These are phyloP conservation scores for Brachionichthys hirsutus DNA, from an alignment of 2,113 vertebrate genomes.

Conservation along the genomic window DNA sequence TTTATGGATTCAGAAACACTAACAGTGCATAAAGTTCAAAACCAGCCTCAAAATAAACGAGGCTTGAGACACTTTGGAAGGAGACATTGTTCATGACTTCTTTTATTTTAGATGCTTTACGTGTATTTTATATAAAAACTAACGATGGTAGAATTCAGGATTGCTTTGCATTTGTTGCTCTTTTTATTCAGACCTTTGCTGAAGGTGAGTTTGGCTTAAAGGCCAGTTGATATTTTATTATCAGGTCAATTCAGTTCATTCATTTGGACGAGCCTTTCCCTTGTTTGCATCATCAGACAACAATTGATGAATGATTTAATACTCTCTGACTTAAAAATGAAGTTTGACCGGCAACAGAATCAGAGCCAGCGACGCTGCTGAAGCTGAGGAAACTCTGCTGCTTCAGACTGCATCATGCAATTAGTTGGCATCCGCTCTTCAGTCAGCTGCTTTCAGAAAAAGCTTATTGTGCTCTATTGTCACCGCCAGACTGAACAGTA, in stretches of 20 bases:
- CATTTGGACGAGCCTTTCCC: neutral
- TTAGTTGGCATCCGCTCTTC: neutral
- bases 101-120: too few relatives aligned
- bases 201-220: too few relatives aligned
- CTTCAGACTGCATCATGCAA: conserved; percentile 23
- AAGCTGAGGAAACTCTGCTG: conserved; percentile 25
- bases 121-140: too few relatives aligned
- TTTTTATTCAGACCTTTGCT: neutral
- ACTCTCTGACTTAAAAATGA: conserved; percentile 24
- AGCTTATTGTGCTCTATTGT: conserved; percentile 25
- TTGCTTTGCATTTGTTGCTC: too few relatives aligned
- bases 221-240: too few relatives aligned
- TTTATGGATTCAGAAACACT: too few relatives aligned
- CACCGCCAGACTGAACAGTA: conserved; percentile 1
- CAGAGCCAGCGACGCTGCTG: conserved; percentile 10
- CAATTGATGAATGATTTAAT: conserved; percentile 30
- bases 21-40: too few relatives aligned
- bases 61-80: too few relatives aligned
- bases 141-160: too few relatives aligned
- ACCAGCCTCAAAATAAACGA: too few relatives aligned
- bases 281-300: neutral
- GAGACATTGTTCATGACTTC: too few relatives aligned
- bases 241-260: neutral
- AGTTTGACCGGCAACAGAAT: conserved; percentile 37
- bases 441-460: conserved; percentile 16